These are phyloP conservation scores for Lacanobia oleracea DNA, from an alignment of 2,888 invertebrate species.

Conservation along the genomic window DNA sequence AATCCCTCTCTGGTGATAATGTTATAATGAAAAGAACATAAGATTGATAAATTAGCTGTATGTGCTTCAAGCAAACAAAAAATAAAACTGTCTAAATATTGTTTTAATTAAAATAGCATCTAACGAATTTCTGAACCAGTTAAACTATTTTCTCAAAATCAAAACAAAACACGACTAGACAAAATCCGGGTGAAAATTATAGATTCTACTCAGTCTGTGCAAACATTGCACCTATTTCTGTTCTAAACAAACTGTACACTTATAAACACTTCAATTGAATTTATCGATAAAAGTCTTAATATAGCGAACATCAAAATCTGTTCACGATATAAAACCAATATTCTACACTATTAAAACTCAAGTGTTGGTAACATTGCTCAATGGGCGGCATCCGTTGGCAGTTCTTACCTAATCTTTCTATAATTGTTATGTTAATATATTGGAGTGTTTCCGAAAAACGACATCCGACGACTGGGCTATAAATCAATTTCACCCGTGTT, in stretches of 20 bases:
- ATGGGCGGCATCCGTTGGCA: slow-evolving; percentile 72
- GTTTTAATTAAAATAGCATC: background rate
- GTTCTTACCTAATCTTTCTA: slow-evolving; percentile 83
- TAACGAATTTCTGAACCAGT: slow-evolving; percentile 1
- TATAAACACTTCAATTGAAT: slow-evolving; percentile 60
- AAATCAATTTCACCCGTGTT: slow-evolving; percentile 89
- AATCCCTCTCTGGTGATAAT: background rate
- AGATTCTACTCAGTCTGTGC: slow-evolving; percentile 24
- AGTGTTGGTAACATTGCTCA: slow-evolving; percentile 69
- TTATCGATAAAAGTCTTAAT: slow-evolving; percentile 55
- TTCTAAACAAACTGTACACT: slow-evolving; percentile 32
- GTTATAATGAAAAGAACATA: background rate
- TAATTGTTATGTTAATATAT: slow-evolving; percentile 89
- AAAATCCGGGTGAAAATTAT: slow-evolving; percentile 52
- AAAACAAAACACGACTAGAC: slow-evolving; percentile 39
- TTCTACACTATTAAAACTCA: slow-evolving; percentile 43
- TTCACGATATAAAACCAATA: slow-evolving; percentile 44
- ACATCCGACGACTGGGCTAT: slow-evolving; percentile 81
- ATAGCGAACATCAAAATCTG: slow-evolving; percentile 41
- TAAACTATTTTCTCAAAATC: slow-evolving; percentile 29
- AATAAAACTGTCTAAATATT: slow-evolving; percentile 9
- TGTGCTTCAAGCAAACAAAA: background rate
- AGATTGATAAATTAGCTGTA: background rate
- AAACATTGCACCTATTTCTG: slow-evolving; percentile 56
- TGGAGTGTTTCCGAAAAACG: slow-evolving; percentile 87